Evolutionary conservation across 2,113 vertebrate genomes (phyloP).

Genomic region (Myxocyprinus asiaticus): DNA sequence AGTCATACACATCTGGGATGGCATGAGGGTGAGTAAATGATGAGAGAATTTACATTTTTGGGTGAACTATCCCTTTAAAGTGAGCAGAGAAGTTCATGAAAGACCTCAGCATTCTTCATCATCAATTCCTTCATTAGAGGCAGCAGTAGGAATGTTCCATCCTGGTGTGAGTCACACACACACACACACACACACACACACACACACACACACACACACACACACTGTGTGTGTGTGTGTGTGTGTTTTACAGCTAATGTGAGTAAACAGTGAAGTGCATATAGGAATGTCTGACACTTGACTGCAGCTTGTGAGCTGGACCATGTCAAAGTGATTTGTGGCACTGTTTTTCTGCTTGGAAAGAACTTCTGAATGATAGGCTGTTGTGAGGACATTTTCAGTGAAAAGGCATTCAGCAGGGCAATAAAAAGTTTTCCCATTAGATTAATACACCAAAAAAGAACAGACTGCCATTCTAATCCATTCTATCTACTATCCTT

Average conservation of each 20-base stretch:
- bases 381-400: not conserved
- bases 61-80: too few species aligned
- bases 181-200: too few species aligned
- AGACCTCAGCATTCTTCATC: constrained; percentile 25
- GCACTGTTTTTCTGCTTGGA: constrained; percentile 20
- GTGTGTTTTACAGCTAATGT: constrained; percentile 32
- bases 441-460: too few species aligned
- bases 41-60: too few species aligned
- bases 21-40: too few species aligned
- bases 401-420: not conserved
- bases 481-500: too few species aligned
- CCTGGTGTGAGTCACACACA: constrained; percentile 50
- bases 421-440: too few species aligned
- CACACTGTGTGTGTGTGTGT: too few species aligned
- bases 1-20: too few species aligned
- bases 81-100: not conserved
- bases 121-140: constrained; percentile 50
- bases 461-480: too few species aligned
- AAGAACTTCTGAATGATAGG: not conserved
- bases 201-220: too few species aligned
- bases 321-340: constrained; percentile 45
- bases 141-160: constrained; percentile 51
- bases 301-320: constrained; percentile 43
- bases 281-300: constrained; percentile 43
- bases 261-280: constrained; percentile 33